Evolutionary conservation across 2,888 invertebrate genomes (phyloP), one percentile per base, ranked within the genome.

Genomic region (Euzophera pinguis): DNA sequence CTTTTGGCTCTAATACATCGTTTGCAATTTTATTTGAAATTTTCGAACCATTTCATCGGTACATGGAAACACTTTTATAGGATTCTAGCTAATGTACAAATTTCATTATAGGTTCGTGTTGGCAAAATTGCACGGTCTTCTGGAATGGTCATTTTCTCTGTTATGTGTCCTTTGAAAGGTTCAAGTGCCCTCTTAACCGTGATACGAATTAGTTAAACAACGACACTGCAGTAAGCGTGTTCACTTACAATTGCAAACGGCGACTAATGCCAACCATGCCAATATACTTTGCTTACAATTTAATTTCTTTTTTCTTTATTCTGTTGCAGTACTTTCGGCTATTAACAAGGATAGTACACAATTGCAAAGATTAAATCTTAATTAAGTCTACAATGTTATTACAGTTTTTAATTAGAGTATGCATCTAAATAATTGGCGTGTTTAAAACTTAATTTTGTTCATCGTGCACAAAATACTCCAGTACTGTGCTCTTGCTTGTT

Each of bases 171-270:
- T 66, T 64, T 56, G 58, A 64, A 61, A 66, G 66, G 69, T 69
- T 72, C 63, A 60, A 75, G 70, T 69, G 63, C 62, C 61, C 65
- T 76, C 72, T 78, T 77, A 80, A 73, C 68, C 73, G 74, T 78
- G 74, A 75, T 80, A 75, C 69, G 79, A 84, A 85, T 86, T 84
- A 86, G 78, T 79, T 72, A 81, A 81, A 75, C 81, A 78, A 71
- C 73, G 75, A 82, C 74, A 74, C 67, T 63, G 61, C 67, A 63
- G 72, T 82, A 83, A 85, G 81, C 71, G 69, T 73, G 73, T 76
- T 75, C 75, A 71, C 73, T 84, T 83, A 84, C 81, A 85, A 83
- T 84, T 81, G 78, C 81, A 81, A 84, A 78, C 79, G 71, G 74
- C 67, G 67, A 61, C 71, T 77, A 74, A 79, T 76, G 75, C 71